Conservation (phyloP, 2,888 invertebrate species). For the Harmothoe impar region DNA sequence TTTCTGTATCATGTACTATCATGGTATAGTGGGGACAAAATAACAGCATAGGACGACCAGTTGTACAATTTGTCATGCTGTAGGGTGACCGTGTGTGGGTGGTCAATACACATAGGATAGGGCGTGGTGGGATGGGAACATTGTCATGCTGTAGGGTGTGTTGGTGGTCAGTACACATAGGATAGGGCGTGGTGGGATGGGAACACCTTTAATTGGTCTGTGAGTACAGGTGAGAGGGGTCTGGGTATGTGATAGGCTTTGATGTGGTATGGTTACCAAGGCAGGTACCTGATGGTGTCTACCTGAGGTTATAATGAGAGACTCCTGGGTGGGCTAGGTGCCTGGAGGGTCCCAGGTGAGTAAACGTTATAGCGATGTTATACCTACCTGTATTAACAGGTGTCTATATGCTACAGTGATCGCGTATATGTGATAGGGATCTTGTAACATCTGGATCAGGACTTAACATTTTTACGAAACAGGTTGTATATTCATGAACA, state of each 20-base stretch:
- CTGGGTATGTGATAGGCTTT: not conserved
- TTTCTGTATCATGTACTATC: too few species aligned
- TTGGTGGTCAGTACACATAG: not conserved
- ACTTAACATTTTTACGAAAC: too few species aligned
- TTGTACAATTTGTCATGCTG: not conserved
- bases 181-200: too few species aligned
- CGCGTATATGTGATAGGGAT: too few species aligned
- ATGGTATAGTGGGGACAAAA: not conserved
- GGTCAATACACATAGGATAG: not conserved
- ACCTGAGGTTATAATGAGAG: not conserved
- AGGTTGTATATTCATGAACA: too few species aligned
- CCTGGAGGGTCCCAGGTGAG: not conserved
- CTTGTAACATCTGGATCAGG: too few species aligned
- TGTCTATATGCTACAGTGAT: not conserved
- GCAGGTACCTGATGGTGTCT: conserved; percentile 6
- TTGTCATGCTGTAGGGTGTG: not conserved
- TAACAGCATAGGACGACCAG: not conserved
- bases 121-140: not conserved
- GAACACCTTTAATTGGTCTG: conserved; percentile 13
- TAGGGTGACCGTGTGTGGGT: not conserved
- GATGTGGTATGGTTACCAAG: conserved; percentile 11
- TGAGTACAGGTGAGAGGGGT: not conserved
- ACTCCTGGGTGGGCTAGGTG: conserved; percentile 27
- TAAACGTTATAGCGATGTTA: not conserved
- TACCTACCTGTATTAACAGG: not conserved